A percentile compares a stretch with the other conserved stretches of the same genome.
Evolutionary conservation across 2,797 vertebrate genomes (phyloP).

Genomic region (Spatula clypeata): DNA sequence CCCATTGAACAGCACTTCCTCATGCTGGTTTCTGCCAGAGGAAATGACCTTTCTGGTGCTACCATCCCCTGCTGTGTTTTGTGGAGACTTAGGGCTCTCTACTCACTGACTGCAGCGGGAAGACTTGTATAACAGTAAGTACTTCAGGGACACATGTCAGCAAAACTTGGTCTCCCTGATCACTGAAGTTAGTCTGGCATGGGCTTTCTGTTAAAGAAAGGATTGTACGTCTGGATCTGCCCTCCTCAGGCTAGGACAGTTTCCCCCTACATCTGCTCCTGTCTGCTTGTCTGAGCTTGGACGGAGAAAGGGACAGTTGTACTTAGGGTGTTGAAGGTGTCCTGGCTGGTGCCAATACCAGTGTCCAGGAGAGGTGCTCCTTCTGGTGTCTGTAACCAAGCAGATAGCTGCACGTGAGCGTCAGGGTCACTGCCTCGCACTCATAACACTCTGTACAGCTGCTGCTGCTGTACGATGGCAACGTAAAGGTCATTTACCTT

Average conservation of each 20-base stretch:
- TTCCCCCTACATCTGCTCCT: background rate
- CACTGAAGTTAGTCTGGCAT: background rate
- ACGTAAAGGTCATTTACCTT: background rate
- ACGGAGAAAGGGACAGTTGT: background rate
- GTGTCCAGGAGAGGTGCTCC: background rate
- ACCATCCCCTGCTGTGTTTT: slow-evolving; percentile 39
- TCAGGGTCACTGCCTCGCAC: background rate
- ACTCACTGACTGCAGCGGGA: background rate
- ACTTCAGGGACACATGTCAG: background rate
- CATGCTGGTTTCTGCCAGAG: slow-evolving; percentile 16
- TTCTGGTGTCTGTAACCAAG: background rate
- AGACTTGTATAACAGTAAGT: slow-evolving; percentile 25
- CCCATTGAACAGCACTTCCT: background rate
- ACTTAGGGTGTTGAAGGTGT: background rate
- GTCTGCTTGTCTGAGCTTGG: background rate
- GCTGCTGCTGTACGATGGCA: background rate
- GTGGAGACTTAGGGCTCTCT: slow-evolving; percentile 48
- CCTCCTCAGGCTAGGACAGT: background rate
- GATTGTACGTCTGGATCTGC: background rate
- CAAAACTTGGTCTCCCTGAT: slow-evolving; percentile 36
- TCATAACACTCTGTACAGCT: background rate
- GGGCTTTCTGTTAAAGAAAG: background rate
- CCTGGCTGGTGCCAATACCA: background rate
- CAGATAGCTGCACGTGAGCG: background rate
- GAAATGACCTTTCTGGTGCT: slow-evolving; percentile 60